Percentiles rank a stretch among this genome's conserved stretches.
Evolutionary conservation across 2,797 vertebrate species (phyloP).

Genomic region (Bradypodion pumilum): DNA sequence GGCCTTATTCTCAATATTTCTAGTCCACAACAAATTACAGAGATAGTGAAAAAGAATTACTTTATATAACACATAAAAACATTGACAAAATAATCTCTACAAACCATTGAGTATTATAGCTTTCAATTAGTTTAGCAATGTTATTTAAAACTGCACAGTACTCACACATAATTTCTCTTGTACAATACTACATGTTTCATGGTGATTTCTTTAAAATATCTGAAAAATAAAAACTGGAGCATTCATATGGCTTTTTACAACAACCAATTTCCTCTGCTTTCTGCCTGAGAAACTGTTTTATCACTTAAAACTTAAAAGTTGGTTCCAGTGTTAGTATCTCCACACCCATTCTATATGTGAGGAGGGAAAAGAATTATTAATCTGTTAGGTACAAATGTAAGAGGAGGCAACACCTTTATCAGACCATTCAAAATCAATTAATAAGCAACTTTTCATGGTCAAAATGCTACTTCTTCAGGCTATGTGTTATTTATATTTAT

Average conservation of each 20-base stretch:
- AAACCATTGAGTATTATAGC: conserved; percentile 21
- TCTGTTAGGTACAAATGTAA: too few relatives aligned
- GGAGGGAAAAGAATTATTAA: too few relatives aligned
- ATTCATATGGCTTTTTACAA: background rate
- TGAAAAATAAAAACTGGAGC: background rate
- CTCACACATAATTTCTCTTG: conserved; percentile 6
- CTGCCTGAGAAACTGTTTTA: background rate
- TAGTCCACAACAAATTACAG: background rate
- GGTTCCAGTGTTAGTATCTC: background rate
- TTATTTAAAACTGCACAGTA: background rate
- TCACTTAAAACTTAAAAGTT: background rate
- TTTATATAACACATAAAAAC: background rate
- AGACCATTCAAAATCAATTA: too few relatives aligned
- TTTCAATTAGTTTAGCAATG: conserved; percentile 15
- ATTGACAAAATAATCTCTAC: conserved; percentile 23
- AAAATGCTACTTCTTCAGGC: too few relatives aligned
- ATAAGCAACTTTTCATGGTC: too few relatives aligned
- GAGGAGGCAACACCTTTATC: too few relatives aligned
- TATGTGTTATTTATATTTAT: too few relatives aligned
- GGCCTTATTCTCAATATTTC: conserved; percentile 7
- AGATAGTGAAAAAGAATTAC: background rate
- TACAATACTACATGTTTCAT: background rate
- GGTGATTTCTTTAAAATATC: background rate
- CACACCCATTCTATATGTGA: background rate
- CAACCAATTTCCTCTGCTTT: background rate